A percentile compares a stretch with the other conserved stretches of the same genome.
phyloP scores from a whole-genome alignment of 1,140 invertebrate genomes.

The Trachelipus rathkii region DNA sequence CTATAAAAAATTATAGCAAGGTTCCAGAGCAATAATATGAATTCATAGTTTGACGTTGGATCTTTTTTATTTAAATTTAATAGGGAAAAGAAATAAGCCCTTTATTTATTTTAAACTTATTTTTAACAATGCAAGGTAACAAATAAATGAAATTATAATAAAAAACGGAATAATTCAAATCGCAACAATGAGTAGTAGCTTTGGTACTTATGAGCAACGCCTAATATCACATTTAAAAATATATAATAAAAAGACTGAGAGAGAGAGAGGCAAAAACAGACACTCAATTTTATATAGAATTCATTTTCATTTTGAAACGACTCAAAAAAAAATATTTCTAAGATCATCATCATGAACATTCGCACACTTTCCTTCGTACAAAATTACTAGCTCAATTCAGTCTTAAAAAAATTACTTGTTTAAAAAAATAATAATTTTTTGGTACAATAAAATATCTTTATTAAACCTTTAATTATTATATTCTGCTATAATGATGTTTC shows the following conservation, averaged over 20 bases:
- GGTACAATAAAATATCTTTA: neutral
- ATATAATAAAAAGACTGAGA: neutral
- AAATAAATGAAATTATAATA: no score
- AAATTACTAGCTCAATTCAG: neutral
- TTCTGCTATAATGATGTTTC: no score
- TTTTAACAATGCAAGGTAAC: no score
- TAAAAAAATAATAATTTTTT: slow-evolving; percentile 8
- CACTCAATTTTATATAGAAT: neutral
- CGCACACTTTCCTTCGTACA: neutral
- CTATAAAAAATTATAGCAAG: no score
- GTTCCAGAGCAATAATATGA: no score
- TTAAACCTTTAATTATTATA: slow-evolving; percentile 17
- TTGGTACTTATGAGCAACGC: neutral
- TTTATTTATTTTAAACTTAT: no score
- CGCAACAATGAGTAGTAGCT: neutral
- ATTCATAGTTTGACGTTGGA: no score
- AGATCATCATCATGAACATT: neutral
- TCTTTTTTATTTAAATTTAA: no score
- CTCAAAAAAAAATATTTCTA: neutral
- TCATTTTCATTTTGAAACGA: neutral
- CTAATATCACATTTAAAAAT: slow-evolving; percentile 3
- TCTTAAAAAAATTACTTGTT: slow-evolving; percentile 11
- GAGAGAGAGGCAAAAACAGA: no score
- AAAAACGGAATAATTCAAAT: no score
- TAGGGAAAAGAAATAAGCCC: no score